These are phyloP conservation scores for Brachypteracias leptosomus DNA, from an alignment of 2,113 vertebrate genomes.

Conservation along the genomic window DNA sequence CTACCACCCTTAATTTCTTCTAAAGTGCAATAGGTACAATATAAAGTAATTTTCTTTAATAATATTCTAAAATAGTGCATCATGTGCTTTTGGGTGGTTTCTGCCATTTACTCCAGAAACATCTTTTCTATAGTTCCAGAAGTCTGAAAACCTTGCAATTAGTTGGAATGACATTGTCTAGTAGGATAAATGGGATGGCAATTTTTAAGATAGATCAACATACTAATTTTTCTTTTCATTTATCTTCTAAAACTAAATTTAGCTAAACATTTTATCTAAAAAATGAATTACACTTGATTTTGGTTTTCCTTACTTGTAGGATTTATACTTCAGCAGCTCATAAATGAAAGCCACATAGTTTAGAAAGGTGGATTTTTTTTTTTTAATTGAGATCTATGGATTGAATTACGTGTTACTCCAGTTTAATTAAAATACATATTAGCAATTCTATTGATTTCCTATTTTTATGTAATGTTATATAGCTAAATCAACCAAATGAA, in stretches of 20 bases:
- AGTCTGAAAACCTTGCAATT: background rate
- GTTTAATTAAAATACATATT: constrained; percentile 38
- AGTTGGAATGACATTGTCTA: background rate
- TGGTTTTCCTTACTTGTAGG: background rate
- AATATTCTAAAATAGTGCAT: background rate
- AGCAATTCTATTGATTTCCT: background rate
- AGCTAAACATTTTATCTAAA: background rate
- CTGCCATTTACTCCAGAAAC: background rate
- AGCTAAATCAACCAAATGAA: background rate
- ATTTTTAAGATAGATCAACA: background rate
- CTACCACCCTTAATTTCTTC: background rate
- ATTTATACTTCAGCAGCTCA: background rate
- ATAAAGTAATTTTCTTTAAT: background rate
- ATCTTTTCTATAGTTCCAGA: background rate
- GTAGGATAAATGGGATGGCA: background rate
- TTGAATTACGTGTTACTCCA: background rate
- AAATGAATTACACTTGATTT: background rate
- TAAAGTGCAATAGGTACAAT: background rate
- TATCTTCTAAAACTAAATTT: background rate
- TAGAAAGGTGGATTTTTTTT: background rate
- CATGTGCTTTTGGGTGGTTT: background rate
- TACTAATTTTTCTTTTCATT: background rate
- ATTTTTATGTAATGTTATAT: background rate
- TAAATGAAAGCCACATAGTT: background rate
- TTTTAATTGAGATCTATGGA: constrained; percentile 1